Evolutionary conservation across 2,113 vertebrate species (phyloP), one percentile per base, ranked within the genome.

Genomic region (Chloropsis cyanopogon): DNA sequence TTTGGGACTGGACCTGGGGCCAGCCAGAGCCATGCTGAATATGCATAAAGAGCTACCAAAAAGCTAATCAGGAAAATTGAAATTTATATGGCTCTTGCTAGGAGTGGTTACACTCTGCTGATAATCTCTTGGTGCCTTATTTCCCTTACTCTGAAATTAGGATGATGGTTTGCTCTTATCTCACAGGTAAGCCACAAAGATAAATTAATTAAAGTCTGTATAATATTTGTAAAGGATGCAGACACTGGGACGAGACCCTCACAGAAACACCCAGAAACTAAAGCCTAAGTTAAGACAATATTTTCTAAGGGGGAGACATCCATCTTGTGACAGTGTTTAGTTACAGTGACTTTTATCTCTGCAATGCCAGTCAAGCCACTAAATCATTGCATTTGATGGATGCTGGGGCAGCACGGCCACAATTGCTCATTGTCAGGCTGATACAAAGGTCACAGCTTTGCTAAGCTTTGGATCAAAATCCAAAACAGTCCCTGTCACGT

Each of bases 391-490:
- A 15, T 90, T 92, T 94, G 91, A 91, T 93, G 85, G 90, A 93
- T 97, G 75, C 82, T 80, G 71, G 87, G 79, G 93, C 84, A 90
- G 78, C 79, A 86, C 0, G 2, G 85, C 42, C 4, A 0, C 75
- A 88, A 93, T 96, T 93, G 91, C 90, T 96, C 95, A 91, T 95
- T 94, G 94, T 97, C 91, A 90, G 76, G 59, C 85, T 80, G 78
- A 90, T 83, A 69, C 54, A 91, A 78, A 91, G 94, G 95, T 95
- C 89, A 96, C 11, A 7, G 71, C 66, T 96, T 80, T 84, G 59
- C 26, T 76, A 68, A 89, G 78, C 91, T 72, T 79, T 82, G 87
- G 61, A 76, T 90, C 91, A 91, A 95, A 95, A 92, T 53, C 89
- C 79, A 68, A 87, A 85, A 12, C 73, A 89, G 63, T 12, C 54